Conservation (phyloP, 2,888 invertebrate species). For the Podotricha telesiphe region DNA sequence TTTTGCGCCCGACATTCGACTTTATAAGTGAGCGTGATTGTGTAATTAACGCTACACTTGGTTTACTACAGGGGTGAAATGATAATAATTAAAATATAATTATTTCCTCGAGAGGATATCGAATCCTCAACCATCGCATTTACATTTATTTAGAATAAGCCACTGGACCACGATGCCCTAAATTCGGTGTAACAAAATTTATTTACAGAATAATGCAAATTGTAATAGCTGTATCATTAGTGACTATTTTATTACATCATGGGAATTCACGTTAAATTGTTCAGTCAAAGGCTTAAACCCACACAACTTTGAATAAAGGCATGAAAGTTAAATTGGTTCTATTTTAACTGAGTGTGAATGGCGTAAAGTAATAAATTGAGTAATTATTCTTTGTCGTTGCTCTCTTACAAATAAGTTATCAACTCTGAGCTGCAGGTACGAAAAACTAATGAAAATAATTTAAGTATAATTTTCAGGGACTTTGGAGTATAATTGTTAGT, state of each 20-base stretch:
- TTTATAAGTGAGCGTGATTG: too few species aligned
- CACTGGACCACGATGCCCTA: background rate
- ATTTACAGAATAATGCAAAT: slow-evolving; percentile 35
- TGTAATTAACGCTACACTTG: too few species aligned
- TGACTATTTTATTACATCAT: slow-evolving; percentile 41
- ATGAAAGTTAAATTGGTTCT: slow-evolving; percentile 61
- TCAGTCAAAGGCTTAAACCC: slow-evolving; percentile 59
- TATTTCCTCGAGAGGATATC: background rate
- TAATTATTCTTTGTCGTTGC: slow-evolving; percentile 60
- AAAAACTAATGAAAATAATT: slow-evolving; percentile 13
- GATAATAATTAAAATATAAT: too few species aligned
- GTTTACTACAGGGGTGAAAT: too few species aligned
- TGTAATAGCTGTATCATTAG: slow-evolving; percentile 46
- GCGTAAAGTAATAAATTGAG: slow-evolving; percentile 70
- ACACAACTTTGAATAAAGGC: slow-evolving; percentile 56
- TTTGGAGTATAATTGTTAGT: slow-evolving; percentile 9
- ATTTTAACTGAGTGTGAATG: slow-evolving; percentile 56
- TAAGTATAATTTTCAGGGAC: background rate
- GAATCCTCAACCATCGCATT: background rate
- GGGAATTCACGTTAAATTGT: slow-evolving; percentile 43
- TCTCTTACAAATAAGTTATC: slow-evolving; percentile 18
- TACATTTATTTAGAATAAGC: background rate
- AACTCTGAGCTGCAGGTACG: slow-evolving; percentile 18
- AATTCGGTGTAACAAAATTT: background rate
- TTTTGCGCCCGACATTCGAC: too few species aligned